These are phyloP conservation scores for Pseudobourletiella spinata DNA, from an alignment of 1,140 invertebrate genomes.

Conservation along the genomic window DNA sequence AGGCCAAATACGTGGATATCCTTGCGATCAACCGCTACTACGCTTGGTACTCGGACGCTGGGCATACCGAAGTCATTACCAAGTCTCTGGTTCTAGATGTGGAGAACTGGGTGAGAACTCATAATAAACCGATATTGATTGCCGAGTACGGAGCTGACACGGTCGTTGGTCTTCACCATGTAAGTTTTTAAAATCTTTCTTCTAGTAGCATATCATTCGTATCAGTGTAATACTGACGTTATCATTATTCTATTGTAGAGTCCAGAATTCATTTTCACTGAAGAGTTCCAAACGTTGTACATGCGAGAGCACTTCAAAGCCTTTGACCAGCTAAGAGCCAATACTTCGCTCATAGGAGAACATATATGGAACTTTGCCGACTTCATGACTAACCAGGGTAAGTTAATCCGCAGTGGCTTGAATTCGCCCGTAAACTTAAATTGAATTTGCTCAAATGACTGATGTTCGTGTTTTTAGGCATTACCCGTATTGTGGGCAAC, in stretches of 20 bases:
- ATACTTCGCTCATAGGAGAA: slow-evolving; percentile 50
- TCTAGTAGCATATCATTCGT: too few relatives aligned
- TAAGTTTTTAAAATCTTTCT: background rate
- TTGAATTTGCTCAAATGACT: background rate
- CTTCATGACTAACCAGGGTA: slow-evolving; percentile 46
- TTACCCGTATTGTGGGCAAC: slow-evolving; percentile 48
- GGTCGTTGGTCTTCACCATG: slow-evolving; percentile 47
- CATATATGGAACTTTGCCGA: slow-evolving; percentile 62
- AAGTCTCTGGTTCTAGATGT: slow-evolving; percentile 38
- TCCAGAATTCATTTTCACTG: slow-evolving; percentile 45
- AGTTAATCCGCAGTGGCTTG: background rate
- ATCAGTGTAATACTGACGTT: too few relatives aligned
- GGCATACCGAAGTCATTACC: slow-evolving; percentile 46
- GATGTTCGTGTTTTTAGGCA: slow-evolving; percentile 20
- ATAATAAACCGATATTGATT: slow-evolving; percentile 50
- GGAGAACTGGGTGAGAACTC: slow-evolving; percentile 44
- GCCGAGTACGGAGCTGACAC: slow-evolving; percentile 59
- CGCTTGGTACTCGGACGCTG: slow-evolving; percentile 52
- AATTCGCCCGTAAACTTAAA: background rate
- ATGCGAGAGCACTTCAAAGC: slow-evolving; percentile 48
- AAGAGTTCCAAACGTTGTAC: slow-evolving; percentile 55
- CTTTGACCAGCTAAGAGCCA: slow-evolving; percentile 46
- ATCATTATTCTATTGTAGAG: background rate
- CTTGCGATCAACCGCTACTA: slow-evolving; percentile 55
- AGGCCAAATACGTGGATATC: slow-evolving; percentile 50